These are phyloP conservation scores for Bubo scandiacus DNA, from an alignment of 2,113 vertebrate genomes.

Conservation along the genomic window DNA sequence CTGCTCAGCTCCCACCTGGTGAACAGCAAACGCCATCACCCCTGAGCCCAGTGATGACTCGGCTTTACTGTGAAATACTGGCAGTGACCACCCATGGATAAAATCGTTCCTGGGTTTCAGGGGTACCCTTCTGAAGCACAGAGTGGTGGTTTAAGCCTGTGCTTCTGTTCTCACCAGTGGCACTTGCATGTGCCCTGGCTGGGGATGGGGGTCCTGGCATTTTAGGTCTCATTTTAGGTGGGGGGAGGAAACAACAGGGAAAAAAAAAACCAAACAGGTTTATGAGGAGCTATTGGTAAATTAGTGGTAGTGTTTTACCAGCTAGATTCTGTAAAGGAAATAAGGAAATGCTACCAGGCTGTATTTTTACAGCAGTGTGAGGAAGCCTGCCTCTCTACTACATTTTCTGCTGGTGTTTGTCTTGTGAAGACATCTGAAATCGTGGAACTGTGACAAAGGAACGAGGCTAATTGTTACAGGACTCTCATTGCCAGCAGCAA, in stretches of 20 bases:
- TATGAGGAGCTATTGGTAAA: neutral
- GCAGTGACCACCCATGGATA: accelerated
- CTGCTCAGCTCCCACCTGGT: neutral
- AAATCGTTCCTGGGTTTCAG: neutral
- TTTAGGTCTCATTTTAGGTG: neutral
- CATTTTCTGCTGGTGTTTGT: neutral
- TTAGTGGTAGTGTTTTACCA: neutral
- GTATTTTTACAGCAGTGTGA: neutral
- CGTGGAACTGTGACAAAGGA: neutral
- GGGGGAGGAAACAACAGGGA: neutral
- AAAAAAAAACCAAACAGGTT: neutral
- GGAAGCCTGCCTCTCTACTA: neutral
- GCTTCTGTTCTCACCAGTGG: too few species aligned
- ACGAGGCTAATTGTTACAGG: neutral
- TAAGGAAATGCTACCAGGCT: neutral
- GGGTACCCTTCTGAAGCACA: neutral
- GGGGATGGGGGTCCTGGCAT: neutral
- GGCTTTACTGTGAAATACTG: accelerated
- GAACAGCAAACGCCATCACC: accelerated
- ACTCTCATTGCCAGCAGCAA: neutral
- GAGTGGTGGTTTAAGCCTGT: accelerated
- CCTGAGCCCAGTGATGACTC: accelerated
- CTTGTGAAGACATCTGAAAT: neutral
- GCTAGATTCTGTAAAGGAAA: neutral
- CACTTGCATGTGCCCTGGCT: neutral